Base-by-base conservation (phyloP, 2,888 invertebrate species). In the Xanthia togata region DNA sequence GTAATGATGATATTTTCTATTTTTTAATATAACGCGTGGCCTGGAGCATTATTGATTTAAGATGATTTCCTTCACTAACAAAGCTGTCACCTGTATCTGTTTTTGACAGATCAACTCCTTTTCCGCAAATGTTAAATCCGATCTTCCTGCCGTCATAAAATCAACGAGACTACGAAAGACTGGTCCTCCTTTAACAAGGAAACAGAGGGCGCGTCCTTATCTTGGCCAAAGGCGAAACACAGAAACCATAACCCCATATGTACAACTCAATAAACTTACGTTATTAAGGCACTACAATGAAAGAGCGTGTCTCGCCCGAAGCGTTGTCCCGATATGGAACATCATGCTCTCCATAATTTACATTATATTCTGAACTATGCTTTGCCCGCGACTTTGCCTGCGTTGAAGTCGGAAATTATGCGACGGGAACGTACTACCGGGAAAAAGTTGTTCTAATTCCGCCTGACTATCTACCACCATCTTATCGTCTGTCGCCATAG, bases 291-390 rank as follows among this genome's bases (percentile, higher is more conserved):
- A 59, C 12, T 60, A 41, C 35, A 44, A 68, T 57, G 57, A 41
- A 64, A 38, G 53, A 26, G 31, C 63, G 26, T 82, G 85, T 83
- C 38, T 44, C 50, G 82, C 83, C 82, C 11, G 55, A 59, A 70
- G 83, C 82, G 38, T 44, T 47, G 47, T 55, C 70, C 63, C 31
- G 31, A 80, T 76, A 69, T 53, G 69, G 14, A 55, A 68, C 65
- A 72, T 12, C 23, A 17, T 71, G 17, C 63, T 73, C n/a, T 63
- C 63, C n/a, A 63, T 63, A 68, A 23, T 53, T 62, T 35, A 79
- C n/a, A 17, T 59, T 64, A 55, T 55, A 23, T 60, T 70, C 20
- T 44, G 8, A 57, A 62, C 2, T 67, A 14, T 11, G 6, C n/a
- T 55, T 35, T 2, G 4, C 11, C 68, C n/a, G 11, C 1, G 4